Evolutionary conservation across 2,888 invertebrate species (phyloP), one percentile per base, ranked within the genome.

Genomic region (Dryomyza anilis): DNA sequence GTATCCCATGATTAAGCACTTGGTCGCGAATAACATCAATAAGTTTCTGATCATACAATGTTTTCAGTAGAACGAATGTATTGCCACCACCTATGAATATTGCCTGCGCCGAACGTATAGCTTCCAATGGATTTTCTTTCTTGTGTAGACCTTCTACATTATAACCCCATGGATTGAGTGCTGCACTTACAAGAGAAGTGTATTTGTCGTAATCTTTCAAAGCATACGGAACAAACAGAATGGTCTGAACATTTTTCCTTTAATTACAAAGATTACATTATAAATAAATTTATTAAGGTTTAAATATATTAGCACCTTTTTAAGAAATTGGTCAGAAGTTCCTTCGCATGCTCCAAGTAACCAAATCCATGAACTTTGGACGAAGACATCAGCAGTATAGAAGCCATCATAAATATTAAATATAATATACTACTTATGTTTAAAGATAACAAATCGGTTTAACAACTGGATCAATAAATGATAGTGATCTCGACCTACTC

Each of bases 81-180:
- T 94, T 94, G 50, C 93, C 93, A 55, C 93, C 93, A 8, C 93
- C 93, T 36, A 93, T 82, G 80, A 91, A 93, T 71, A 93, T 87
- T 29, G 90, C 90, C 81, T 91, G 85, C 0, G 91, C 89, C 23
- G 84, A 79, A 57, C 84, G 81, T 0, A 92, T 83, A 21, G 89
- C 89, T 62, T 84, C 78, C 5, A 82, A 75, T 16, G 88, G 87
- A 79, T 89, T 85, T 8, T 84, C 66, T 66, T 83, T 84, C 25
- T 85, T 85, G 77, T 93, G 92, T 50, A 93, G 84, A 10, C 92
- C 88, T 66, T 86, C 86, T 1, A 92, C 86, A 64, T 85, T 78
- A 74, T 87, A 88, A 25, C 87, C 92, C 89, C 90, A 90, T 56
- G 87, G 85, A 29, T 83, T 79, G 65, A 93, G 85, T 3, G 87